Percentiles rank a stretch among this genome's conserved stretches.
Conservation (phyloP, 2,113 vertebrate genomes). For the Helogale parvula region DNA sequence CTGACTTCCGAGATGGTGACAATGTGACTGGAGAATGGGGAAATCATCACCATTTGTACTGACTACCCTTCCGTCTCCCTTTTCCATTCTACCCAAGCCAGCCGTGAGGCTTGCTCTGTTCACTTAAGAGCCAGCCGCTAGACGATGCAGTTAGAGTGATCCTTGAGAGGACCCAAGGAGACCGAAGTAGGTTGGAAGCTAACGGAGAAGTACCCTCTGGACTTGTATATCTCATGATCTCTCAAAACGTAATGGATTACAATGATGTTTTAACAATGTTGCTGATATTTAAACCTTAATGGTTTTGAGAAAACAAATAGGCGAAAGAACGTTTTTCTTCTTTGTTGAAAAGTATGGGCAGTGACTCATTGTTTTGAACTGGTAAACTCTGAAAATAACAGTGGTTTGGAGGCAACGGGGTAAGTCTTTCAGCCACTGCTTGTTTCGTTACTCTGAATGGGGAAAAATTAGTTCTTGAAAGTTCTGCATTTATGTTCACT, state of each 20-base stretch:
- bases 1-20: conserved; percentile 48
- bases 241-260: conserved; percentile 71
- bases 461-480: not conserved
- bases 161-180: conserved; percentile 45
- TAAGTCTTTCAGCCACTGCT: conserved; percentile 42
- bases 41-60: not conserved
- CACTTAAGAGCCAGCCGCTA: not conserved
- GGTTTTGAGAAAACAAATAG: conserved; percentile 58
- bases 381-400: not conserved
- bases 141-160: not conserved
- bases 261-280: conserved; percentile 78
- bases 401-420: conserved; percentile 62
- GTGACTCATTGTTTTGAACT: not conserved
- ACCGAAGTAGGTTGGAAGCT: conserved; percentile 67
- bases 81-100: conserved; percentile 33
- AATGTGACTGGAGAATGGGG: conserved; percentile 40
- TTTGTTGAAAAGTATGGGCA: conserved; percentile 54
- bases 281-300: conserved; percentile 70
- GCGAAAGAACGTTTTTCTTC: conserved; percentile 70
- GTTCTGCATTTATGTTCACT: not conserved
- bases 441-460: not conserved
- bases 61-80: conserved; percentile 35
- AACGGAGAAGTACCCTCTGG: conserved; percentile 65
- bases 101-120: conserved; percentile 39
- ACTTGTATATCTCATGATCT: conserved; percentile 70